phyloP scores from a whole-genome alignment of 92 coral and sea anemone genomes.

The Heliopora coerulea region DNA sequence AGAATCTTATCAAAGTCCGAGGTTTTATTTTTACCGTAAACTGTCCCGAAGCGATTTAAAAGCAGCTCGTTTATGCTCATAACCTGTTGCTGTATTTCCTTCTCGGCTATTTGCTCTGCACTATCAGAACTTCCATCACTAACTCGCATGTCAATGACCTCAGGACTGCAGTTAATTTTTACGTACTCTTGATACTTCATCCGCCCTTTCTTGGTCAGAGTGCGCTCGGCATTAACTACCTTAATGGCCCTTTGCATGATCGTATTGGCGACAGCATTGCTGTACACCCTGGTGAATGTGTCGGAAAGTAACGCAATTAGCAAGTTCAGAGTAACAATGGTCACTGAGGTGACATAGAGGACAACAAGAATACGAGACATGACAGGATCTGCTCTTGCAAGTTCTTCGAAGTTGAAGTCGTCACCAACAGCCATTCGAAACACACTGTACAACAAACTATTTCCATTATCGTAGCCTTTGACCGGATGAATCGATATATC shows the following conservation, averaged over 20 bases:
- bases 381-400: constrained; percentile 69
- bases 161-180: constrained; percentile 80
- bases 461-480: constrained; percentile 65
- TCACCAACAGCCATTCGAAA: constrained; percentile 95
- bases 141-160: constrained; percentile 40
- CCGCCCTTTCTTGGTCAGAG: constrained; percentile 57
- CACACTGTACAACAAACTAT: constrained; percentile 78
- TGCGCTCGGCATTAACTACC: constrained; percentile 63
- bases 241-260: constrained; percentile 95
- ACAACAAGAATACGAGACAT: constrained; percentile 93
- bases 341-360: constrained; percentile 78
- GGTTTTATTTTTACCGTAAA: constrained; percentile 24
- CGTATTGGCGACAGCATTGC: constrained; percentile 93
- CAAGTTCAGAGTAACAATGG: constrained; percentile 79
- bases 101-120: neutral
- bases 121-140: neutral
- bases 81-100: constrained; percentile 1
- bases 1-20: constrained; percentile 22
- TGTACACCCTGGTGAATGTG: constrained; percentile 90
- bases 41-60: constrained; percentile 22
- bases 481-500: constrained; percentile 52
- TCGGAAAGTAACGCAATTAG: constrained; percentile 94
- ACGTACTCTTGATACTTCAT: constrained; percentile 74
- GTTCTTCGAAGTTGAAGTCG: constrained; percentile 81
- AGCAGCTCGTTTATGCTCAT: constrained; percentile 1